phyloP scores from a whole-genome alignment of 2,888 invertebrate genomes.

The Papilio demoleus region DNA sequence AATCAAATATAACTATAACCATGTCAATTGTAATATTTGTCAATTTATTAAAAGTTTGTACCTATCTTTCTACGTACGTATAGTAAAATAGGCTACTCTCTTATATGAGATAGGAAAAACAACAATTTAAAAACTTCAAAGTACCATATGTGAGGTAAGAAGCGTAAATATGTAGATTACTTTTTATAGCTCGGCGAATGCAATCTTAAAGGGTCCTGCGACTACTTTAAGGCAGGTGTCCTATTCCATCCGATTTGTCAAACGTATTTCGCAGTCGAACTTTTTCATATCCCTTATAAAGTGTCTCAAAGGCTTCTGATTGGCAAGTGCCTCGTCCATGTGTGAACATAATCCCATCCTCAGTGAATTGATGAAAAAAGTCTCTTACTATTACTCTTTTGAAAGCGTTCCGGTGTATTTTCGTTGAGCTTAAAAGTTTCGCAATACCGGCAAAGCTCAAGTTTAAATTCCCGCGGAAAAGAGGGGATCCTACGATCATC shows the following conservation, averaged over 20 bases:
- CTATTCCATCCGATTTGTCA: constrained; percentile 41
- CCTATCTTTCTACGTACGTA: not conserved
- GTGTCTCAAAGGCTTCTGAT: constrained; percentile 70
- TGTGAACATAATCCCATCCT: constrained; percentile 70
- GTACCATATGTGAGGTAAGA: constrained; percentile 19
- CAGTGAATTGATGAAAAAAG: constrained; percentile 62
- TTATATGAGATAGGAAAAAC: not conserved
- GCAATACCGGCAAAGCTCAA: constrained; percentile 74
- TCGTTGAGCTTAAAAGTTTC: constrained; percentile 80
- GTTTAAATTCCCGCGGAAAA: constrained; percentile 71
- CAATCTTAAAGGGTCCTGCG: constrained; percentile 39
- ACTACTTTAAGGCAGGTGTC: constrained; percentile 40
- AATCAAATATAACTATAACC: no score
- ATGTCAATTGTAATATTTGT: no score
- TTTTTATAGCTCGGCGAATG: constrained; percentile 39
- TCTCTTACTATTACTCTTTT: constrained; percentile 68
- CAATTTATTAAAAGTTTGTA: no score
- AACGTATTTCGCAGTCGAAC: constrained; percentile 46
- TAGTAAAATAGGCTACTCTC: no score
- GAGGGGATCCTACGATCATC: constrained; percentile 72
- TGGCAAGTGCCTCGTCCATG: constrained; percentile 56
- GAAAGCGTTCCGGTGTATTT: constrained; percentile 82
- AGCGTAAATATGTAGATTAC: constrained; percentile 38
- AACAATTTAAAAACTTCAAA: not conserved
- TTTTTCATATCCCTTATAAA: constrained; percentile 50